Percentiles rank a stretch among this genome's conserved stretches.
These are phyloP conservation scores for Manis crassicaudata DNA, from an alignment of 2,797 vertebrate species.

Conservation along the genomic window DNA sequence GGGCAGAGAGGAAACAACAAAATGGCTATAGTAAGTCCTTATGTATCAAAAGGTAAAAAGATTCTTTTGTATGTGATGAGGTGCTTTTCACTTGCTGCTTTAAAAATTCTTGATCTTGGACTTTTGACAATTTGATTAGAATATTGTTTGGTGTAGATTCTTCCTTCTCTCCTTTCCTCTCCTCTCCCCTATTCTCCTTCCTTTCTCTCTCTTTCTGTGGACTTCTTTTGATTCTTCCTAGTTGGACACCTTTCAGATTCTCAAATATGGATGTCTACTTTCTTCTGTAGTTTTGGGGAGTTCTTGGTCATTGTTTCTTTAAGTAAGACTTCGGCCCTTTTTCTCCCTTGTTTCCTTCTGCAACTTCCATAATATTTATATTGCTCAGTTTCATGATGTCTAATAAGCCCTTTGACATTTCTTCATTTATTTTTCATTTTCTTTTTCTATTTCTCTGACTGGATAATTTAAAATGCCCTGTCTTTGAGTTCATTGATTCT, in stretches of 20 bases:
- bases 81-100: not conserved
- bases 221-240: not conserved
- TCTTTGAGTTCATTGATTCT: not conserved
- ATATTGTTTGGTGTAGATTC: not conserved
- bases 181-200: no score
- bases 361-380: not conserved
- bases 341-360: not conserved
- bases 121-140: not conserved
- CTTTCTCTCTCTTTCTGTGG: not conserved
- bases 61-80: not conserved
- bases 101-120: not conserved
- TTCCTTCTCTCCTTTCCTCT: no score
- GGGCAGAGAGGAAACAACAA: no score
- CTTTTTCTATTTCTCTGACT: not conserved
- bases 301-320: not conserved
- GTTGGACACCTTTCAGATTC: not conserved
- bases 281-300: not conserved
- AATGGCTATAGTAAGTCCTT: no score
- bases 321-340: not conserved
- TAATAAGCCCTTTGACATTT: not conserved
- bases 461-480: not conserved
- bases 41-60: no score
- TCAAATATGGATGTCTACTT: not conserved
- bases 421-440: not conserved
- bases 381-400: not conserved